These are phyloP conservation scores for Passer montanus DNA, from an alignment of 2,113 vertebrate genomes.

Conservation along the genomic window DNA sequence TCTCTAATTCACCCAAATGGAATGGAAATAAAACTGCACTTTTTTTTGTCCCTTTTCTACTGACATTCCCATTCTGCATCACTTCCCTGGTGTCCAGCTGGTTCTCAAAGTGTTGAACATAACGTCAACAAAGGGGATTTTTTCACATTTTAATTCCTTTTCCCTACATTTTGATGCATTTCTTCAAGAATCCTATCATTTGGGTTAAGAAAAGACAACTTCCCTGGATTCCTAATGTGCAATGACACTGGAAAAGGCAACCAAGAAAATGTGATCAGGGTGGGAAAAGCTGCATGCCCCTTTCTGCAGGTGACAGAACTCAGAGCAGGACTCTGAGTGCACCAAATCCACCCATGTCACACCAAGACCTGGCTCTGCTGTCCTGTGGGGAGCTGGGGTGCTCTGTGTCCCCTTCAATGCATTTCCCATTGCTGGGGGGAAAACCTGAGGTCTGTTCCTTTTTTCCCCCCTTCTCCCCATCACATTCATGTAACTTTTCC, in stretches of 20 bases:
- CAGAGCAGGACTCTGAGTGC: neutral
- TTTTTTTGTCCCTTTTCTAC: neutral
- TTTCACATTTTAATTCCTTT: neutral
- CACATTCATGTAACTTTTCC: neutral
- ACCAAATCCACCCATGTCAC: neutral
- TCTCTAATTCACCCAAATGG: neutral
- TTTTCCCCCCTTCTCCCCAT: neutral
- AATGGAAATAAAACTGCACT: neutral
- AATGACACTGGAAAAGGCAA: neutral
- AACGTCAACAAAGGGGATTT: neutral
- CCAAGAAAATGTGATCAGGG: accelerated
- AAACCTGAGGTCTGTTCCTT: neutral
- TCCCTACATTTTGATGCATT: neutral
- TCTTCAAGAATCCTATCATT: neutral
- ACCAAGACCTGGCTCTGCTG: accelerated
- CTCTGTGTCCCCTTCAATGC: accelerated
- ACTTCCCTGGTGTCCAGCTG: neutral
- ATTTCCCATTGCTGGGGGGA: neutral
- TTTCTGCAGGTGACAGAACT: neutral
- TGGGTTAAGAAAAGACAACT: neutral
- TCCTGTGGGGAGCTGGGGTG: accelerated
- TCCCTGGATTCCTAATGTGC: neutral
- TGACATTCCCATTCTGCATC: neutral
- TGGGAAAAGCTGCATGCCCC: neutral
- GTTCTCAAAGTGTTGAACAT: neutral